These are phyloP conservation scores for Poeciliopsis retropinna DNA, from an alignment of 2,113 vertebrate species.

Conservation along the genomic window DNA sequence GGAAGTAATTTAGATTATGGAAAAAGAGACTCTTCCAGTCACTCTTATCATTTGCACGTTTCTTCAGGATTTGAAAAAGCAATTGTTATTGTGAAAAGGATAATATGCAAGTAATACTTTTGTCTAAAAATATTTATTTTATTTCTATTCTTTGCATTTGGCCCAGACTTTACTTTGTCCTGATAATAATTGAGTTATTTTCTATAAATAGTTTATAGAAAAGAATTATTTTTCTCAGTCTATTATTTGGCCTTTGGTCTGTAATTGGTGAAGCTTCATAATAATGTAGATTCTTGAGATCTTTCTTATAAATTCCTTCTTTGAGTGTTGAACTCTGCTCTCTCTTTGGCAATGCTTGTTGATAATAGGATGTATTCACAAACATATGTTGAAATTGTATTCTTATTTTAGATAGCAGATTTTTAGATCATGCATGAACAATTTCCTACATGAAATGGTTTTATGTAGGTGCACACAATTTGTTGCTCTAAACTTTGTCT, in stretches of 20 bases:
- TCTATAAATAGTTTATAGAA: not conserved
- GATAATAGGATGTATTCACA: too few relatives aligned
- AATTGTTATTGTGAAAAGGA: not conserved
- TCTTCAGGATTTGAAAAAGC: not conserved
- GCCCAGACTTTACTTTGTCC: not conserved
- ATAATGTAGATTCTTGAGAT: not conserved
- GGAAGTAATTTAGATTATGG: conserved; percentile 5
- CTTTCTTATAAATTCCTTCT: not conserved
- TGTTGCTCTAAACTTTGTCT: too few relatives aligned
- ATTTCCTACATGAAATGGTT: too few relatives aligned
- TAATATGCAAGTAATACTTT: not conserved
- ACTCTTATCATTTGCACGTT: not conserved
- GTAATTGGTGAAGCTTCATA: not conserved
- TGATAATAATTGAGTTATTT: not conserved
- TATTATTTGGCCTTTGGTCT: not conserved
- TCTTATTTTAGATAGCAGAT: too few relatives aligned
- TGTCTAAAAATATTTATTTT: not conserved
- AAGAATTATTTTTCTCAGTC: not conserved
- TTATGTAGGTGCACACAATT: too few relatives aligned
- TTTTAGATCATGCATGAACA: too few relatives aligned
- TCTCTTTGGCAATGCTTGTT: not conserved
- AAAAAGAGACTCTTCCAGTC: not conserved
- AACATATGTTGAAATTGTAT: too few relatives aligned
- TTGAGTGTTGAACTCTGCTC: not conserved
- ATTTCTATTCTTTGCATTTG: not conserved